phyloP scores from a whole-genome alignment of 2,888 invertebrate species.

The Phorcus lineatus region DNA sequence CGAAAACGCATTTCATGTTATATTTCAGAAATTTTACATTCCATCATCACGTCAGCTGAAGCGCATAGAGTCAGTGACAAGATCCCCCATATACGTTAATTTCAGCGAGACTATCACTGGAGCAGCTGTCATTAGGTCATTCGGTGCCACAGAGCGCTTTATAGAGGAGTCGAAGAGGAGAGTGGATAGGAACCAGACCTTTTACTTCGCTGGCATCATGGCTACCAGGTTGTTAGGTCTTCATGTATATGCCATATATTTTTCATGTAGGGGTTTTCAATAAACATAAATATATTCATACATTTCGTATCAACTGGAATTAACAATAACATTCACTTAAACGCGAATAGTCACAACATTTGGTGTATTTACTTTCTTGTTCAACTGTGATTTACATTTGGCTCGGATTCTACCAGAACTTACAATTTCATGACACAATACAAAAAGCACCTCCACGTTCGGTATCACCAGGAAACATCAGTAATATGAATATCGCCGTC shows the following conservation, averaged over 20 bases:
- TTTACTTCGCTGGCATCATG: constrained; percentile 76
- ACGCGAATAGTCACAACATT: too few relatives aligned
- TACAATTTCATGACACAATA: too few relatives aligned
- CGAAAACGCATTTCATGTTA: too few relatives aligned
- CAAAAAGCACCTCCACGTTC: too few relatives aligned
- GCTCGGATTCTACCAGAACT: too few relatives aligned
- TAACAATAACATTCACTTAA: too few relatives aligned
- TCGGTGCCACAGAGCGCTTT: constrained; percentile 62
- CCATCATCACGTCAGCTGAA: constrained; percentile 74
- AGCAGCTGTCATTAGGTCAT: constrained; percentile 71
- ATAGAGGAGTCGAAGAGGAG: constrained; percentile 58
- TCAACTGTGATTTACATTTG: too few relatives aligned
- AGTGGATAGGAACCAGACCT: constrained; percentile 81
- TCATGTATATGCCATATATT: background rate
- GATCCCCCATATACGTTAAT: constrained; percentile 74
- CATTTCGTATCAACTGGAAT: too few relatives aligned
- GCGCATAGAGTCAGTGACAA: constrained; percentile 73
- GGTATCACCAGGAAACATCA: too few relatives aligned
- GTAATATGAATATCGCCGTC: too few relatives aligned
- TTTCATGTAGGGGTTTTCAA: background rate
- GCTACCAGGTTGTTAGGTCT: constrained; percentile 68
- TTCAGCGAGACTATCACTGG: constrained; percentile 78
- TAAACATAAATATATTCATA: background rate
- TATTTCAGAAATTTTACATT: constrained; percentile 77
- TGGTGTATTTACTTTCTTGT: too few relatives aligned